A percentile compares a stretch with the other conserved stretches of the same genome.
phyloP scores from a whole-genome alignment of 2,888 invertebrate genomes.

The Phaonia tiefii region DNA sequence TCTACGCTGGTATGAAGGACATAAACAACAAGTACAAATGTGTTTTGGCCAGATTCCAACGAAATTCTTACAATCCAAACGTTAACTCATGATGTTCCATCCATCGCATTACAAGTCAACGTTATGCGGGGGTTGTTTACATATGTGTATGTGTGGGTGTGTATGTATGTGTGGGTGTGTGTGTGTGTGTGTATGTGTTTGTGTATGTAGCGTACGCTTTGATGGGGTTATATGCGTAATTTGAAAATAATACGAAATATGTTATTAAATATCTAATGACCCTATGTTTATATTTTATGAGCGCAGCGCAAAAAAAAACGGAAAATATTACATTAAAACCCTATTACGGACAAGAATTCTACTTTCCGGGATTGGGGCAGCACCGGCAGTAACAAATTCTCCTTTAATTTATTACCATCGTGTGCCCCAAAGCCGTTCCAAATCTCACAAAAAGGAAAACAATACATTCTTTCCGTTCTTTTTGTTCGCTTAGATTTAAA shows the following conservation, averaged over 20 bases:
- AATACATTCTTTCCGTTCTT: slow-evolving; percentile 5
- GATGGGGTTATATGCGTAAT: slow-evolving; percentile 2
- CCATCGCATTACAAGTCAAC: not conserved
- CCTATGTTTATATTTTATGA: not conserved
- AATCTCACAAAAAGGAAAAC: slow-evolving; percentile 18
- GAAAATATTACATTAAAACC: slow-evolving; percentile 28
- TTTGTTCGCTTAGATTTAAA: slow-evolving; percentile 25
- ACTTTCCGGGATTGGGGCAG: slow-evolving; percentile 16
- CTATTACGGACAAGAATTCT: slow-evolving; percentile 15
- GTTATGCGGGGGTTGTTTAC: not conserved
- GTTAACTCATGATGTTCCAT: no score
- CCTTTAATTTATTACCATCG: slow-evolving; percentile 30
- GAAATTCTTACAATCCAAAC: no score
- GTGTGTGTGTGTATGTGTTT: not conserved
- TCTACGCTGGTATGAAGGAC: no score
- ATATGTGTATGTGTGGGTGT: not conserved
- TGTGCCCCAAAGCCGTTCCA: slow-evolving; percentile 23
- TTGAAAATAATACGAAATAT: slow-evolving; percentile 33
- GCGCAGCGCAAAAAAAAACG: not conserved
- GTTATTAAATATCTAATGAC: slow-evolving; percentile 28
- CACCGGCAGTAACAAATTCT: not conserved
- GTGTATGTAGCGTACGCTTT: not conserved
- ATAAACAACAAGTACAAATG: no score
- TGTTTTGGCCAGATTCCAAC: no score
- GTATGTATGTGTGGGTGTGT: not conserved